phyloP scores from a whole-genome alignment of 2,888 invertebrate species.

The Helobdella robusta region DNA sequence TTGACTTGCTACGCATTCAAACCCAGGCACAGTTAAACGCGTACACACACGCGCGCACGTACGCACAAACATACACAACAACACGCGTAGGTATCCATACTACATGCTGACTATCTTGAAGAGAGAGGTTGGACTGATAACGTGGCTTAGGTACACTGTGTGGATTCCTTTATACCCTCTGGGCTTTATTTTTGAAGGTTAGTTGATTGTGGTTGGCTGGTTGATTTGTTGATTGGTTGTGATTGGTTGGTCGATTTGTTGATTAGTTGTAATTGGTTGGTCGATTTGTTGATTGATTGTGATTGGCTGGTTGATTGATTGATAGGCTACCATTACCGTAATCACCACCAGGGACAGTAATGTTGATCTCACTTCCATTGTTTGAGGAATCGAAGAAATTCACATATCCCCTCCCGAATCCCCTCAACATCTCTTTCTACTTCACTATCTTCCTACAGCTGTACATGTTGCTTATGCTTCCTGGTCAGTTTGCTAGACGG shows the following conservation, averaged over 20 bases:
- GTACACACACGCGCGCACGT: no score
- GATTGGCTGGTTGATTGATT: not conserved
- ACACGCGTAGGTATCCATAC: slow-evolving; percentile 68
- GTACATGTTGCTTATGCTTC: slow-evolving; percentile 33
- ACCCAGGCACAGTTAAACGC: no score
- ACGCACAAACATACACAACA: no score
- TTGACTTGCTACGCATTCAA: no score
- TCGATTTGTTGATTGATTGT: no score
- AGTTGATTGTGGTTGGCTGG: not conserved
- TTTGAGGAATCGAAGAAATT: slow-evolving; percentile 74
- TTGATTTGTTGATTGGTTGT: no score
- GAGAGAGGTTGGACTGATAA: slow-evolving; percentile 63
- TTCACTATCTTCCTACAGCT: slow-evolving; percentile 55
- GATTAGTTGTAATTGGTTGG: no score
- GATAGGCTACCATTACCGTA: not conserved
- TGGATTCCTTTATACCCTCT: slow-evolving; percentile 89
- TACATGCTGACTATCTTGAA: slow-evolving; percentile 73
- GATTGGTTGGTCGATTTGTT: no score
- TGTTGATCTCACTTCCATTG: slow-evolving; percentile 68
- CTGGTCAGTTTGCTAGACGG: slow-evolving; percentile 24
- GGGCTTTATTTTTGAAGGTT: slow-evolving; percentile 46
- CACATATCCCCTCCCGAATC: slow-evolving; percentile 69
- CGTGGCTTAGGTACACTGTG: slow-evolving; percentile 82
- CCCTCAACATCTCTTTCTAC: slow-evolving; percentile 75
- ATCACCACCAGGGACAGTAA: slow-evolving; percentile 46